These are phyloP conservation scores for Sclerurus mexicanus DNA, from an alignment of 2,113 vertebrate genomes.

Conservation along the genomic window DNA sequence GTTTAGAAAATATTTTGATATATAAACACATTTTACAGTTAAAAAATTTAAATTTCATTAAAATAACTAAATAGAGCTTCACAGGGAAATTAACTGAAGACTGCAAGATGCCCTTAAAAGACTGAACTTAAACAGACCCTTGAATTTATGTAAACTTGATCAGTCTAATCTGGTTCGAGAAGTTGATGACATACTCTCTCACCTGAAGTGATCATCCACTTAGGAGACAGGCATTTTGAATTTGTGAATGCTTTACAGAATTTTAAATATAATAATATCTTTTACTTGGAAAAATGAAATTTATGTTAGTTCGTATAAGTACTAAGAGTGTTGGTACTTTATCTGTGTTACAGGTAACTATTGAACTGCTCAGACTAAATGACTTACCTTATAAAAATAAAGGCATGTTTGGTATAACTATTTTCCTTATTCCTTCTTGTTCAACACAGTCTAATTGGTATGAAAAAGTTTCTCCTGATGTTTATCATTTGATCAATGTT, in stretches of 20 bases:
- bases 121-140: background rate
- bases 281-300: background rate
- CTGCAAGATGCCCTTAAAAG: background rate
- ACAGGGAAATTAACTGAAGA: background rate
- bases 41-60: background rate
- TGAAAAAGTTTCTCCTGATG: background rate
- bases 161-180: background rate
- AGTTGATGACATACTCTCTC: background rate
- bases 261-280: background rate
- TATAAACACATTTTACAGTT: background rate
- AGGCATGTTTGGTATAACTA: background rate
- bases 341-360: background rate
- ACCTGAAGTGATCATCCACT: background rate
- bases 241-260: background rate
- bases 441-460: background rate
- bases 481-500: background rate
- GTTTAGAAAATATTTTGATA: background rate
- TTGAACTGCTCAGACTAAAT: background rate
- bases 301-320: background rate
- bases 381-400: conserved; percentile 44
- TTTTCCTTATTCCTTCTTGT: background rate
- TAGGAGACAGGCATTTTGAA: background rate
- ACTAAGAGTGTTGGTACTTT: background rate
- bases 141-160: background rate
- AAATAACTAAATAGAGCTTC: background rate